A percentile compares a stretch with the other conserved stretches of the same genome.
Evolutionary conservation across 2,113 vertebrate genomes (phyloP).

Genomic region (Microtus ochrogaster): DNA sequence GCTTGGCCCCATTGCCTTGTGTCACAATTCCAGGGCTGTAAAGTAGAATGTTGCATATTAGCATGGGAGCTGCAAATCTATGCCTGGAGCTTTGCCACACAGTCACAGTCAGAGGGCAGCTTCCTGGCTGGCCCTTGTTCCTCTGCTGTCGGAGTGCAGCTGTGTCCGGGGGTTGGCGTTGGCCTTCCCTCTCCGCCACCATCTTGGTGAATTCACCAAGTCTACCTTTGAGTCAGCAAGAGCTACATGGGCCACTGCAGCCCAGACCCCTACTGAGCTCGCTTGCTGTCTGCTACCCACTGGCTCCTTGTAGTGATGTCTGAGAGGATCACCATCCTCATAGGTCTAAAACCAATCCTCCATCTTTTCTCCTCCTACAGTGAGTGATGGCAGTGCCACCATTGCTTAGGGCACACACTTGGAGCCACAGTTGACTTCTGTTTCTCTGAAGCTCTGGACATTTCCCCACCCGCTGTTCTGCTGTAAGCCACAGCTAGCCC

Average conservation of each 20-base stretch:
- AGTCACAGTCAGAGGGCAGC: not conserved
- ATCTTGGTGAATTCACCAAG: not conserved
- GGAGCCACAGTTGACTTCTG: not conserved
- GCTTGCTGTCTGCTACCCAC: not conserved
- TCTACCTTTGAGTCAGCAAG: not conserved
- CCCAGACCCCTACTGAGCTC: not conserved
- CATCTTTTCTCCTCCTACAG: not conserved
- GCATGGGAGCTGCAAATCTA: not conserved
- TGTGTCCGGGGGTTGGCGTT: too few relatives aligned
- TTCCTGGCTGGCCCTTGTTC: not conserved
- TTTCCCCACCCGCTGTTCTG: not conserved
- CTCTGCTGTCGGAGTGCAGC: too few relatives aligned
- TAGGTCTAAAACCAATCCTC: not conserved
- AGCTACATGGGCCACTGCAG: not conserved
- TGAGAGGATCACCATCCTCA: not conserved
- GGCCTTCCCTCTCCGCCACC: not conserved
- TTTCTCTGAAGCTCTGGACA: not conserved
- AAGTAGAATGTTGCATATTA: not conserved
- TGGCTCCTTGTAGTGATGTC: not conserved
- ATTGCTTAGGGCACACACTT: not conserved
- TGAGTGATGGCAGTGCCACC: not conserved
- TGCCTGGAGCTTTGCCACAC: not conserved
- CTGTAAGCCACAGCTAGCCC: not conserved
- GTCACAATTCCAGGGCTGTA: not conserved
- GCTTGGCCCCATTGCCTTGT: not conserved